A percentile compares a stretch with the other conserved stretches of the same genome.
Conservation (phyloP, 2,113 vertebrate species). For the Craseonycteris thonglongyai region DNA sequence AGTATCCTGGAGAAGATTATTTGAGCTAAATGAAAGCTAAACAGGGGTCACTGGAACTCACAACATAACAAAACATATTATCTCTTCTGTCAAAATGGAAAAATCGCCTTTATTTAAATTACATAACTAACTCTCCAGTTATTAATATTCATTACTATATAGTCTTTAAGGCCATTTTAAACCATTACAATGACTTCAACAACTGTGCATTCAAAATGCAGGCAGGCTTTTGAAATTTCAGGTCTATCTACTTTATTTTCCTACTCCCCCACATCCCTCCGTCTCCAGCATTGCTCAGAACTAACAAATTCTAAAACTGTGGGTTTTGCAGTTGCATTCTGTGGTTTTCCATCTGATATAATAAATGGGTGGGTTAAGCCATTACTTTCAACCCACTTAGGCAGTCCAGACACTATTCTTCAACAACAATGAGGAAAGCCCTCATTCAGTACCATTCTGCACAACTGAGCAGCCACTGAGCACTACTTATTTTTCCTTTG, state of each 20-base stretch:
- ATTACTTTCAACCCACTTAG: neutral
- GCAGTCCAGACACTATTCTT: neutral
- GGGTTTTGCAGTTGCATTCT: constrained; percentile 44
- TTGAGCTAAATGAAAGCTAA: constrained; percentile 61
- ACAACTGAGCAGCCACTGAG: neutral
- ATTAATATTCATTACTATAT: constrained; percentile 7
- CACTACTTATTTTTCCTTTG: neutral
- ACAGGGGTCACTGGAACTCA: constrained; percentile 43
- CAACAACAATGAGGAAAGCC: neutral
- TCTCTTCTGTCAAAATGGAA: constrained; percentile 35
- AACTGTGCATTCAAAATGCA: constrained; percentile 20
- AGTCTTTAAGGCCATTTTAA: constrained; percentile 19
- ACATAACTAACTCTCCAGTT: constrained; percentile 1
- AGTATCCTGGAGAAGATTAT: constrained; percentile 33
- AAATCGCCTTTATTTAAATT: constrained; percentile 34
- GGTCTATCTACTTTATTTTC: neutral
- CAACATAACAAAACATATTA: constrained; percentile 55
- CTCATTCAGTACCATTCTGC: neutral
- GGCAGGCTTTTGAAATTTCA: neutral
- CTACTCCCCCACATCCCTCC: neutral
- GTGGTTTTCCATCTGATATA: constrained; percentile 38
- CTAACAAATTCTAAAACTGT: constrained; percentile 36
- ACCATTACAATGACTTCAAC: neutral
- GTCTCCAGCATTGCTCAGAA: neutral
- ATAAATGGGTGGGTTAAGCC: neutral